Conservation (phyloP, 2,113 vertebrate species). For the Platysteira castanea region DNA sequence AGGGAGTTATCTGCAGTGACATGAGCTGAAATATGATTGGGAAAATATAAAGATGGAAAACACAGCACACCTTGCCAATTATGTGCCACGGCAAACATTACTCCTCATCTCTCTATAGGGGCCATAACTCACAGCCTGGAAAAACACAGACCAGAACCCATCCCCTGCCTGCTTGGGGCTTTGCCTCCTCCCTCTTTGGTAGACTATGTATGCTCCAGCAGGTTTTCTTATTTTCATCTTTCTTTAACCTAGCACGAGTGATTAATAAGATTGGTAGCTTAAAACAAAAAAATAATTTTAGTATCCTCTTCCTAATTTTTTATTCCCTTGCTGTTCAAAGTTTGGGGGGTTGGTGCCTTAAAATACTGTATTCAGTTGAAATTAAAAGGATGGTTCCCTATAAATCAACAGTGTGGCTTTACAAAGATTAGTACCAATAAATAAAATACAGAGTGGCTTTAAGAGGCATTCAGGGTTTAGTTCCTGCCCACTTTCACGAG, state of each 20-base stretch:
- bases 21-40: conserved; percentile 69
- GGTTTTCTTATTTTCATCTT: neutral
- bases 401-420: neutral
- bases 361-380: neutral
- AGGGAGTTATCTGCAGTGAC: conserved; percentile 69
- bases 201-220: neutral
- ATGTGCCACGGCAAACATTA: conserved; percentile 30
- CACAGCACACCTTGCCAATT: conserved; percentile 55
- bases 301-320: neutral
- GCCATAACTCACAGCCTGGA: conserved; percentile 21
- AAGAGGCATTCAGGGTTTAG: neutral
- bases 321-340: neutral
- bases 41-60: conserved; percentile 76
- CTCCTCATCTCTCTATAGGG: conserved; percentile 9
- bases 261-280: neutral
- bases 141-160: neutral
- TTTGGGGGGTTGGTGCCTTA: neutral
- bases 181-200: neutral
- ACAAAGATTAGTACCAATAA: neutral
- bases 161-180: neutral
- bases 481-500: neutral
- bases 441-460: neutral
- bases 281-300: neutral
- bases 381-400: neutral
- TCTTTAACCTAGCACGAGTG: neutral